These are phyloP conservation scores for Zoanthus gigantus DNA, from an alignment of 92 coral and sea anemone species.

Conservation along the genomic window DNA sequence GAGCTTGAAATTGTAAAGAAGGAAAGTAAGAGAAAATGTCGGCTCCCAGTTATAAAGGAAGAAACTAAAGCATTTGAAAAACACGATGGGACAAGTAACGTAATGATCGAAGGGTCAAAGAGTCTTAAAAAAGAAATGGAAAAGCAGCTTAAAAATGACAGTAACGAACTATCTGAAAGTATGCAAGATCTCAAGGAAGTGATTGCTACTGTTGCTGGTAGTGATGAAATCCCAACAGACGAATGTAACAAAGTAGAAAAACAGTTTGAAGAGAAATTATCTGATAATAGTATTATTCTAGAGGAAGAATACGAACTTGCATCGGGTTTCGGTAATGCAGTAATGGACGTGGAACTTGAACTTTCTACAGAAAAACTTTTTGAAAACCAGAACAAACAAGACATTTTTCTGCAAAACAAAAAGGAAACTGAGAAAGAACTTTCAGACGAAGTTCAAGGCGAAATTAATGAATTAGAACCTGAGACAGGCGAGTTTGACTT, in stretches of 20 bases:
- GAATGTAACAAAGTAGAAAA: background rate
- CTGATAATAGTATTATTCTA: too few relatives aligned
- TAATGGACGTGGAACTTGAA: too few relatives aligned
- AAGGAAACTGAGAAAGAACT: too few relatives aligned
- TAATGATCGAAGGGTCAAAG: background rate
- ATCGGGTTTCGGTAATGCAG: too few relatives aligned
- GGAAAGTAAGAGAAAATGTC: background rate
- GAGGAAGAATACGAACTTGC: too few relatives aligned
- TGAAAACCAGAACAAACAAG: too few relatives aligned
- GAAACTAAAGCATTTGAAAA: conserved; percentile 1
- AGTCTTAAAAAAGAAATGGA: conserved; percentile 22
- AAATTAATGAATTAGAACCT: background rate
- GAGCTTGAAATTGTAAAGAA: conserved; percentile 31
- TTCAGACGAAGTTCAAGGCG: background rate
- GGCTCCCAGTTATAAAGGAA: conserved; percentile 8
- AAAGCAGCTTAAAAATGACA: conserved; percentile 21
- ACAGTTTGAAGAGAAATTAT: too few relatives aligned
- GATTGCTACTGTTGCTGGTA: background rate
- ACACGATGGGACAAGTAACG: background rate
- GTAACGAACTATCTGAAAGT: conserved; percentile 11
- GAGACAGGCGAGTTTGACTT: background rate
- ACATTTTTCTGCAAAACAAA: too few relatives aligned
- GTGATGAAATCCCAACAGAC: conserved; percentile 53
- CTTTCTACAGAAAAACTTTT: too few relatives aligned
- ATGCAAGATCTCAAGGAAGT: conserved; percentile 1